These are phyloP conservation scores for Irena cyanogastra DNA, from an alignment of 2,113 vertebrate genomes.

Conservation along the genomic window DNA sequence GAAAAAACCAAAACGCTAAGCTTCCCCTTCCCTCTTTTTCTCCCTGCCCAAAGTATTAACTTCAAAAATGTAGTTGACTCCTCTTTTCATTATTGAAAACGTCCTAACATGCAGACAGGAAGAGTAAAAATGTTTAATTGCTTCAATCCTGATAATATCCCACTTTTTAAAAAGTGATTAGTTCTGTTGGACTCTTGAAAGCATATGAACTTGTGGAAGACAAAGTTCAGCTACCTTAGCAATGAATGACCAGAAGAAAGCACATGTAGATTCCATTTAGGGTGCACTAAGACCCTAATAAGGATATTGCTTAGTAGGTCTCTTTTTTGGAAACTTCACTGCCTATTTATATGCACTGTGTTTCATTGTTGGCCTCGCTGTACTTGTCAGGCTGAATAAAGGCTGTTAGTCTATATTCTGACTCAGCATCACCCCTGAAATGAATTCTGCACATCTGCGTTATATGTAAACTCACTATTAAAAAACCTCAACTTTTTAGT, in stretches of 20 bases:
- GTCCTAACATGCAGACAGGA: neutral
- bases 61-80: neutral
- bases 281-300: neutral
- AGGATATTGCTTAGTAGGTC: neutral
- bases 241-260: neutral
- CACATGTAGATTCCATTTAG: neutral
- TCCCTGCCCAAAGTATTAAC: neutral
- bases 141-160: neutral
- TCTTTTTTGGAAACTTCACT: neutral
- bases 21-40: neutral
- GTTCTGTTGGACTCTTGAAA: neutral
- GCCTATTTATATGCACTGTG: neutral
- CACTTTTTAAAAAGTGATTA: neutral
- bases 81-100: neutral
- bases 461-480: neutral
- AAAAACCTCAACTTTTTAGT: neutral
- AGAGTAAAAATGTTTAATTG: neutral
- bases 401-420: neutral
- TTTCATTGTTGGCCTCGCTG: neutral
- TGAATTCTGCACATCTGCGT: neutral
- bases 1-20: accelerated
- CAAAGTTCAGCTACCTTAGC: neutral
- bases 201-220: neutral
- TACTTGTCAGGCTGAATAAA: neutral
- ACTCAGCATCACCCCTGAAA: neutral